phyloP scores from a whole-genome alignment of 2,888 invertebrate species.

The Drosophila macrospina region DNA sequence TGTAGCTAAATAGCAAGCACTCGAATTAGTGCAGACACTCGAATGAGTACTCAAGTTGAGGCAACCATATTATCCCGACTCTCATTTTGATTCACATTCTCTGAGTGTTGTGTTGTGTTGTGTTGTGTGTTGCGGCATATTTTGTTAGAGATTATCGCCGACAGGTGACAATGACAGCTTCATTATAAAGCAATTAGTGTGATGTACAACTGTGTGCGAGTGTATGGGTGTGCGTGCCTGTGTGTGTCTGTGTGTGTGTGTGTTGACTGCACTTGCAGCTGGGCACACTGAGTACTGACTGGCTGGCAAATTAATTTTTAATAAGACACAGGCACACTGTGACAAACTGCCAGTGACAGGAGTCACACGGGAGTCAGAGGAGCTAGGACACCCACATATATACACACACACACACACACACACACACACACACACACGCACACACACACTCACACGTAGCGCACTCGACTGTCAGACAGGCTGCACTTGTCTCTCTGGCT shows the following conservation, averaged over 20 bases:
- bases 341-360: conserved; percentile 76
- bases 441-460: conserved; percentile 22
- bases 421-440: conserved; percentile 1
- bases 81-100: conserved; percentile 11
- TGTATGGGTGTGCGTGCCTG: conserved; percentile 14
- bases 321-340: conserved; percentile 57
- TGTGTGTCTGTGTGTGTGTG: conserved; percentile 4
- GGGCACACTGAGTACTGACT: conserved; percentile 36
- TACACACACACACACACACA: not conserved
- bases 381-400: conserved; percentile 42
- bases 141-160: conserved; percentile 74
- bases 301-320: conserved; percentile 74
- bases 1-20: not conserved
- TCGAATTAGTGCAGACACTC: not conserved
- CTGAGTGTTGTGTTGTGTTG: not conserved
- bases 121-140: conserved; percentile 48
- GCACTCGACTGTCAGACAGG: conserved; percentile 59
- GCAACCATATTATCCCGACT: conserved; percentile 4
- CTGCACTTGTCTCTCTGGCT: conserved; percentile 60
- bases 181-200: conserved; percentile 81
- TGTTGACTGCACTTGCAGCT: conserved; percentile 42
- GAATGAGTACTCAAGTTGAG: conserved; percentile 17
- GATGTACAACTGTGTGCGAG: conserved; percentile 28
- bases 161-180: conserved; percentile 84
- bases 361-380: conserved; percentile 56